Base-by-base conservation (phyloP, 2,888 invertebrate species). In the Cacoxenus indagator region DNA sequence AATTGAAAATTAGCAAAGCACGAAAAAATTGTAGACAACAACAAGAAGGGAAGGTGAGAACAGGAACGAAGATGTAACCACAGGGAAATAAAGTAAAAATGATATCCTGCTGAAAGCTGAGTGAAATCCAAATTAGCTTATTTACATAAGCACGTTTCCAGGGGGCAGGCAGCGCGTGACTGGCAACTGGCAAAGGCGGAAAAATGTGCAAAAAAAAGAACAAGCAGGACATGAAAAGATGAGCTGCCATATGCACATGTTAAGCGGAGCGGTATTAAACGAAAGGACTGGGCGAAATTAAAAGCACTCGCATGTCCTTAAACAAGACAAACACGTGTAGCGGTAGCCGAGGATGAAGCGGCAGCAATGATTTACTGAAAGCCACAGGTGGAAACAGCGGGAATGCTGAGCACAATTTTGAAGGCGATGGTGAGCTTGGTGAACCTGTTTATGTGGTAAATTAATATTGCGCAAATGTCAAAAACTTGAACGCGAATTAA, bases 91-190 rank as follows among this genome's bases (percentile, higher is more conserved):
- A 59, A 59, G 59, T 59, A 59, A 59, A 59, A 59, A 59, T 59
- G 19, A 59, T 59, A 59, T 59, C 17, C 59, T 17, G 31, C 59
- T 31, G 31, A 59, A 31, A 31, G 31, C 27, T 67, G 67, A 57
- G 75, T 69, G 77, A 81, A 78, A 83, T 78, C 76, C 76, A 83
- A 83, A 81, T 80, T 78, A 73, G 73, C 79, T 81, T 79, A 80
- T 80, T 80, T 80, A 78, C 83, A 80, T 80, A 22, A 51, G 51
- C 19, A 51, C 11, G 22, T 19, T 17, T 14, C 17, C 9, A 19
- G 22, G 22, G 22, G 9, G 17, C 17, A 51, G 51, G n/a, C 2
- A 48, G 46, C 19, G 46, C 8, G 14, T 37, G 37, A 37, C 37
- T 11, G 14, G 37, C 5, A 48, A 3, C n/a, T n/a, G 19, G 19